phyloP scores from a whole-genome alignment of 1,140 invertebrate genomes.

The Telenomus remus region DNA sequence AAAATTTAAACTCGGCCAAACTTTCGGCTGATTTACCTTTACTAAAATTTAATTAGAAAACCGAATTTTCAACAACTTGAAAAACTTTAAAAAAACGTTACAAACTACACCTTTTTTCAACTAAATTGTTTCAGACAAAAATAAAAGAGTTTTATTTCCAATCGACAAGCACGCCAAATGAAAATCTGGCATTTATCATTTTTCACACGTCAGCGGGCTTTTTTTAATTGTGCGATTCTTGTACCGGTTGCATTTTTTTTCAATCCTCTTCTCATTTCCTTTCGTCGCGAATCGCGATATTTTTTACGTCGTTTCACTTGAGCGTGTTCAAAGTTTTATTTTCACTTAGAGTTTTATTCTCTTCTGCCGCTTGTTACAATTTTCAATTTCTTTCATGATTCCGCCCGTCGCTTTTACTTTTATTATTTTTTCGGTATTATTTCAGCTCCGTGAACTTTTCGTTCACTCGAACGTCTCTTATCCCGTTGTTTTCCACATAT shows the following conservation, averaged over 20 bases:
- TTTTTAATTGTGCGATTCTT: slow-evolving; percentile 15
- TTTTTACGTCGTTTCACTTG: slow-evolving; percentile 12
- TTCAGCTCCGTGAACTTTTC: slow-evolving; percentile 11
- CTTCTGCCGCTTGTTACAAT: slow-evolving; percentile 24
- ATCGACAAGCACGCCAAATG: neutral
- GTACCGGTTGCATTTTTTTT: neutral
- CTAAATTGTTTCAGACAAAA: too few species aligned
- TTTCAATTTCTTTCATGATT: slow-evolving; percentile 37
- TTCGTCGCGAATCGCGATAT: slow-evolving; percentile 15
- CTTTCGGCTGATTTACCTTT: slow-evolving; percentile 4
- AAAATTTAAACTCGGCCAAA: slow-evolving; percentile 6
- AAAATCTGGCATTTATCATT: neutral
- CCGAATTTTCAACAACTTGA: neutral
- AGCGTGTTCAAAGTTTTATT: slow-evolving; percentile 23
- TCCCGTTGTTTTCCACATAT: slow-evolving; percentile 10
- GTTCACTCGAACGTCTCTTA: slow-evolving; percentile 1
- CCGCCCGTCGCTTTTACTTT: slow-evolving; percentile 19
- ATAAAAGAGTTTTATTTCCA: too few species aligned
- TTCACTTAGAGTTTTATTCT: slow-evolving; percentile 25
- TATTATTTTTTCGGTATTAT: slow-evolving; percentile 23
- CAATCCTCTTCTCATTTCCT: slow-evolving; percentile 14
- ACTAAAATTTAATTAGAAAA: slow-evolving; percentile 15
- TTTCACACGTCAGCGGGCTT: neutral
- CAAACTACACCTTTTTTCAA: too few species aligned
- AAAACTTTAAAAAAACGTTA: too few species aligned